phyloP scores from a whole-genome alignment of 2,797 vertebrate species.

The Notamacropus eugenii region DNA sequence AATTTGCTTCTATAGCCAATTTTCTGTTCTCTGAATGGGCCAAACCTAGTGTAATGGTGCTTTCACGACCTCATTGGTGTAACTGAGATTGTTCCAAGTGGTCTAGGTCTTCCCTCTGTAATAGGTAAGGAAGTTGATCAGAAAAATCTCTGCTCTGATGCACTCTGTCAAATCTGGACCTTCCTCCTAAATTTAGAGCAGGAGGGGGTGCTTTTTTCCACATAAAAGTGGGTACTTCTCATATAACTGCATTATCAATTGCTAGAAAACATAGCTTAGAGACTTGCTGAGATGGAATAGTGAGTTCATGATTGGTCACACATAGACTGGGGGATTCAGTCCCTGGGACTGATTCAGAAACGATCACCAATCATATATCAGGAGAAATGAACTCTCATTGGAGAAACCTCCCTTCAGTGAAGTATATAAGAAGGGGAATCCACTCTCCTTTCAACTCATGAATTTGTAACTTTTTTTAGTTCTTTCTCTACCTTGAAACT shows the following conservation, averaged over 20 bases:
- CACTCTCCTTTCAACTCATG: neutral
- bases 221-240: neutral
- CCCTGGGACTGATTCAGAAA: neutral
- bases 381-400: neutral
- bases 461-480: neutral
- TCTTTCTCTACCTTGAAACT: neutral
- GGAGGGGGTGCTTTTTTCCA: neutral
- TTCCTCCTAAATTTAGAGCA: neutral
- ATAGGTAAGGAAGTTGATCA: neutral
- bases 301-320: too few relatives aligned
- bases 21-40: neutral
- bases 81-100: neutral
- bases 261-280: neutral
- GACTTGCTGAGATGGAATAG: neutral
- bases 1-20: neutral
- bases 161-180: neutral
- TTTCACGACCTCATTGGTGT: neutral
- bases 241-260: neutral
- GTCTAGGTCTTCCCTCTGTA: neutral
- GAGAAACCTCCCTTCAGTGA: neutral
- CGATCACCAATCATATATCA: neutral
- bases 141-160: neutral
- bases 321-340: too few relatives aligned
- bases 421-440: neutral
- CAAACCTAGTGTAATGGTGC: neutral